Evolutionary conservation across 2,888 invertebrate genomes (phyloP), one percentile per base, ranked within the genome.

Genomic region (Autographa gamma): DNA sequence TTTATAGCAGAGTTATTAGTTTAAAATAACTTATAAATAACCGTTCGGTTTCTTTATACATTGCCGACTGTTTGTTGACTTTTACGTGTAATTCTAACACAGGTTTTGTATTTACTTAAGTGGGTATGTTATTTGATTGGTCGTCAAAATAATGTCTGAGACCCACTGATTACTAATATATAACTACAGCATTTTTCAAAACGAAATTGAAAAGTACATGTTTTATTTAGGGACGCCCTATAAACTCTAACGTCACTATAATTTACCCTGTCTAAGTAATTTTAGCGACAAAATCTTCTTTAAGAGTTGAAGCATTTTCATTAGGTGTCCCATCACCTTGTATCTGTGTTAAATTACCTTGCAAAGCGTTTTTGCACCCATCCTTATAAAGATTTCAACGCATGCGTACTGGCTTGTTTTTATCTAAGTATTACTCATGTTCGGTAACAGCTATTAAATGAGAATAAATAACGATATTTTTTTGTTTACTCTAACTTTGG

Each of bases 381-480:
- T 79, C 81, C 83, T 84, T 84, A 81, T 72, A 79, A 82, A 82
- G 71, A 81, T 76, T 71, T 80, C 79, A 77, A 82, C 86, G 85
- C 85, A 86, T 81, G 86, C 86, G 86, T 71, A 69, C 58, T 71
- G 9, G 64, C 66, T 69, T 81, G 77, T 80, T 84, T 78, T 80
- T 71, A 60, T 71, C 73, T 60, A n/a, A n/a, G n/a, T n/a, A 63
- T 48, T 71, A 72, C 64, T 25, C 13, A 60, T 5, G n/a, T 34
- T 68, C 38, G 61, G 43, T n/a, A 69, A 56, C 61, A 43, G 38
- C 16, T 70, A 61, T 76, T 63, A 69, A 58, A 32, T 62, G 18
- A 13, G 9, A 25, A 32, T 59, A 60, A 60, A 56, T 48, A 69
- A 63, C 19, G 32, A 60, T 43, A 13, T 67, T 61, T 48, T 18